Evolutionary conservation across 2,888 invertebrate species (phyloP).

Genomic region (Netelia melanura): DNA sequence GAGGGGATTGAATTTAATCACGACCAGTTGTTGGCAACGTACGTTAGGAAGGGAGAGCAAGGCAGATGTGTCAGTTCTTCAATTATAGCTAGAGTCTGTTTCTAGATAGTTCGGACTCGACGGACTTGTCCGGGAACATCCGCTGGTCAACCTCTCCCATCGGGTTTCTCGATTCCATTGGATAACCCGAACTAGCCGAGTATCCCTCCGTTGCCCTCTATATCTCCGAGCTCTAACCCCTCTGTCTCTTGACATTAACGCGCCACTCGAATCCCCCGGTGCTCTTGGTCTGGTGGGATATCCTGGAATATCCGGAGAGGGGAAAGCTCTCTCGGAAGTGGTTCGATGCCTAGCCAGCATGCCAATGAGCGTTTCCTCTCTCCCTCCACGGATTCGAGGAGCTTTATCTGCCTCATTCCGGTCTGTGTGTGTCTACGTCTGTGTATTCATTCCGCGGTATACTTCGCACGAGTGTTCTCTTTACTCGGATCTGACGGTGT

Average conservation of each 20-base stretch:
- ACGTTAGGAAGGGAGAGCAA: not conserved
- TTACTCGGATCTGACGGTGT: not conserved
- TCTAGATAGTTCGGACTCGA: not conserved
- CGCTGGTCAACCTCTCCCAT: not conserved
- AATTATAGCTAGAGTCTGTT: constrained; percentile 31
- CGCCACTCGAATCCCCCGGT: constrained; percentile 52
- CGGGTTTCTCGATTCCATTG: constrained; percentile 31
- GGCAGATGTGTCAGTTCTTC: constrained; percentile 31
- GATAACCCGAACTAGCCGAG: constrained; percentile 12
- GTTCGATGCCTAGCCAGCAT: constrained; percentile 52
- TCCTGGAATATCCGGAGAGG: constrained; percentile 29
- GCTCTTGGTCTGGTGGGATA: constrained; percentile 19
- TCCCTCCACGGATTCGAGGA: not conserved
- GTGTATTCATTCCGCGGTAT: too few species aligned
- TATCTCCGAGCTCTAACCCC: constrained; percentile 13
- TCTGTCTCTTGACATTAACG: constrained; percentile 66
- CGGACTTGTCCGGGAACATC: constrained; percentile 14
- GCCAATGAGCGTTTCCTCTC: constrained; percentile 51
- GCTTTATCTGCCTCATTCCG: constrained; percentile 14
- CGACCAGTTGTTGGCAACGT: not conserved
- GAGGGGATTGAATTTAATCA: too few species aligned
- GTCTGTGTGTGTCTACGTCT: not conserved
- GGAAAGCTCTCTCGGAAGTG: constrained; percentile 53
- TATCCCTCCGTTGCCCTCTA: constrained; percentile 28
- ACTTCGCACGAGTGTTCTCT: not conserved